Evolutionary conservation across 2,113 vertebrate genomes (phyloP).

Genomic region (Danionella cerebrum): DNA sequence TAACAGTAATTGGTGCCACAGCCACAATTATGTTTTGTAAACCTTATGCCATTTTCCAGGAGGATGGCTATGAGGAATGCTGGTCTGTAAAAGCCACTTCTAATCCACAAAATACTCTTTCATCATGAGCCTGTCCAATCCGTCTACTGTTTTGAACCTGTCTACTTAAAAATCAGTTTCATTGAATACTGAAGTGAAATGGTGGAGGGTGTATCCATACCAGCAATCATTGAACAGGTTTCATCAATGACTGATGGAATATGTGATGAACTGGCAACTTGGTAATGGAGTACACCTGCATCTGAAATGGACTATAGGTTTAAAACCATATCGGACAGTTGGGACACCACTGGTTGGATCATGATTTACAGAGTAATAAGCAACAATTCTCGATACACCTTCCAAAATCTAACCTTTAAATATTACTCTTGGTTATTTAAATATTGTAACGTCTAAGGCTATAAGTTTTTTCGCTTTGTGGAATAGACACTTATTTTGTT

Average conservation of each 20-base stretch:
- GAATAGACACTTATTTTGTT: too few relatives aligned
- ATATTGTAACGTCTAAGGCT: too few relatives aligned
- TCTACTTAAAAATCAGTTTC: too few relatives aligned
- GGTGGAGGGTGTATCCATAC: background rate
- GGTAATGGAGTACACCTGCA: too few relatives aligned
- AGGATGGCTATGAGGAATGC: conserved; percentile 90
- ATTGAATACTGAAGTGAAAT: too few relatives aligned
- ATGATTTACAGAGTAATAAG: background rate
- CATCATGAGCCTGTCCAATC: conserved; percentile 76
- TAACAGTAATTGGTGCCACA: conserved; percentile 74
- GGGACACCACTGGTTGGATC: too few relatives aligned
- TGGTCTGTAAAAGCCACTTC: conserved; percentile 77
- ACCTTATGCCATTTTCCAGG: conserved; percentile 75
- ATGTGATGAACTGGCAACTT: too few relatives aligned
- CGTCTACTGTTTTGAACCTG: background rate
- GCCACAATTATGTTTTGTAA: conserved; percentile 68
- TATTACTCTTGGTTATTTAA: background rate
- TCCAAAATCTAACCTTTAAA: background rate
- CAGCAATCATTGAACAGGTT: background rate
- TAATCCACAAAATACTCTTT: conserved; percentile 66
- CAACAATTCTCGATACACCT: background rate
- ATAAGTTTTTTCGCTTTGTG: too few relatives aligned
- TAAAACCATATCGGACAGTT: too few relatives aligned
- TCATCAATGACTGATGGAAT: too few relatives aligned
- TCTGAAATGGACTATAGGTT: background rate